Evolutionary conservation across 2,113 vertebrate species (phyloP), one percentile per base, ranked within the genome.

Genomic region (Scolopax mira): DNA sequence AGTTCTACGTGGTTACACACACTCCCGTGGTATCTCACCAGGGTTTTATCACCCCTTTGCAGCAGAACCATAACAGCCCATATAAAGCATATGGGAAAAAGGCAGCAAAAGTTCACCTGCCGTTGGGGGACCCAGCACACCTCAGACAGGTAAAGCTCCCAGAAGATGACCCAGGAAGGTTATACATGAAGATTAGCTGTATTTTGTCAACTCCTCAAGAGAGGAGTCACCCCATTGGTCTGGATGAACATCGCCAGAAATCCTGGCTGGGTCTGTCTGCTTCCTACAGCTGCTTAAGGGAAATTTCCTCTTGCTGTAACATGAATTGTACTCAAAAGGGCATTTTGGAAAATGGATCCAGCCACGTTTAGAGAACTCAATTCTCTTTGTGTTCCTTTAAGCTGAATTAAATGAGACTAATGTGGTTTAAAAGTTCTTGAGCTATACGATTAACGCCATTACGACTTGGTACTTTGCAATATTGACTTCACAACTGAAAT

Each of bases 341-440:
- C 79, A 54, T 60, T 96, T 94, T 88, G 89, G 89, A 89, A 90
- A 89, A 64, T 11, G 55, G 64, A 58, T 42, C 58, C 52, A 11
- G 28, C 48, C 57, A 58, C 2, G 1, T 74, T 71, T 35, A 33
- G 88, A 79, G 81, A 91, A 24, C 52, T 88, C 92, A 39, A 1
- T 25, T 65, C 94, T 70, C 94, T 58, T 33, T 65, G 81, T 64
- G 58, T 52, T 91, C 84, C 84, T 88, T 58, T 57, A 79, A 78
- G 92, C 35, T 61, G 89, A 87, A 79, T 93, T 85, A 91, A 94
- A 93, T 9, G 85, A 89, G 78, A 55, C 91, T 77, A 64, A 64
- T 42, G 93, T 33, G 88, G 60, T 61, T 64, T 44, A 28, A 37
- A 85, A 80, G 79, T 51, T 92, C 90, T 73, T 28, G 25, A 85